phyloP scores from a whole-genome alignment of 2,797 vertebrate species.

The Anguilla obscura region DNA sequence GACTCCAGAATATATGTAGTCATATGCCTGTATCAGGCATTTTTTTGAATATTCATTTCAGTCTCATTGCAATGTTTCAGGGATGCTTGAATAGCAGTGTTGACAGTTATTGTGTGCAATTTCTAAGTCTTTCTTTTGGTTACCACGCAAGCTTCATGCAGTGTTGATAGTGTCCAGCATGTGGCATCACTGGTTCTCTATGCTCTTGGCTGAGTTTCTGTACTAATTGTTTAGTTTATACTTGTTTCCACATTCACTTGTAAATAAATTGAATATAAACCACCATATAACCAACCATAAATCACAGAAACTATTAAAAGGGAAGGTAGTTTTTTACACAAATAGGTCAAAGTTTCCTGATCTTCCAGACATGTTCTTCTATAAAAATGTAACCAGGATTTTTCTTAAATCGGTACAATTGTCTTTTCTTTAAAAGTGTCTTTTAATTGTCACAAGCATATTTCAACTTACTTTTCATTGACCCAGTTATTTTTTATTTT shows the following conservation, averaged over 20 bases:
- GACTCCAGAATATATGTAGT: conserved; percentile 27
- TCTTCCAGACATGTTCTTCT: not conserved
- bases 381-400: not conserved
- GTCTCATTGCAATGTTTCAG: not conserved
- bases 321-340: not conserved
- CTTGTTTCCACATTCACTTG: not conserved
- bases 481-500: not conserved
- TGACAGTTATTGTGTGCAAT: not conserved
- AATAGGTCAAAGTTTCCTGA: not conserved
- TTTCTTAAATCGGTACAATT: not conserved
- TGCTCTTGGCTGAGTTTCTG: not conserved
- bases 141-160: not conserved
- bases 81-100: not conserved
- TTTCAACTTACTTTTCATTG: conserved; percentile 25
- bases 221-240: not conserved
- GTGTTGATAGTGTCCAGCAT: not conserved
- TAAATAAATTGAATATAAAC: conserved; percentile 2
- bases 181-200: not conserved
- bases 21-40: conserved; percentile 26
- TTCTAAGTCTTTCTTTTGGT: not conserved
- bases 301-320: not conserved
- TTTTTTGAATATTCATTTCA: not conserved
- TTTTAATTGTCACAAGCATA: not conserved
- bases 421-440: not conserved
- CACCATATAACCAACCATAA: not conserved